Base-by-base conservation (phyloP, 64 coral and sea anemone species). In the Stichodactyla helianthus region DNA sequence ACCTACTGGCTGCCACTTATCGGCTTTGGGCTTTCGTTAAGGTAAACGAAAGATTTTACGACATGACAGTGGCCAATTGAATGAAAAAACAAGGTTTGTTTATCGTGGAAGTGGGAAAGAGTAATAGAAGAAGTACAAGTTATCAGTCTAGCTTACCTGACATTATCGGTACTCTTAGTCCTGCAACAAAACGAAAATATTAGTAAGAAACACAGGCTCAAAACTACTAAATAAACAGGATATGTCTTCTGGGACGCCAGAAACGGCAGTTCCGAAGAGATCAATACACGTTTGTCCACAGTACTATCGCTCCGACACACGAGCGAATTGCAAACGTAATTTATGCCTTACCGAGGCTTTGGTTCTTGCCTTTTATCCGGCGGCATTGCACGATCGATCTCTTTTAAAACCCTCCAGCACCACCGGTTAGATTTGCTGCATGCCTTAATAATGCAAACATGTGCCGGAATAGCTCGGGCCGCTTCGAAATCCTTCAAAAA, bases 121-220 rank as follows among this genome's bases (percentile, higher is more conserved):
- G 35, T 10, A 74, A n/a, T 3, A 27, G 2, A 23, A 27, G 68
- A 23, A 27, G 68, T 74, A 74, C 68, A 1, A 8, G 44, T 54
- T 35, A 59, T 18, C 51, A 50, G 62, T 79, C 50, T 60, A 18
- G 7, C 80, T 82, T 71, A 92, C 90, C 90, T 87, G 62, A 83
- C 26, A 56, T 92, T 92, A 67, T 92, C 90, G 1, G 77, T 71
- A 55, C 90, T 92, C 26, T 92, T 92, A 6, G 90, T 71, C 61
- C 90, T 92, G 79, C 82, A 92, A 87, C 19, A 52, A 82, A 86
- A 27, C 51, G 54, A 63, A 53, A 60, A 60, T 3, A 84, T 16
- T 23, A 54, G 61, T 63, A n/a, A 53, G 6, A 81, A 5, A 52
- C 52, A 54, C 25, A 23, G 27, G 22, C 11, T 74, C 25, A 82